Base-by-base conservation (phyloP, 30 jellyfish, hydroid and myxozoan species). In the Haliclystus octoradiatus region DNA sequence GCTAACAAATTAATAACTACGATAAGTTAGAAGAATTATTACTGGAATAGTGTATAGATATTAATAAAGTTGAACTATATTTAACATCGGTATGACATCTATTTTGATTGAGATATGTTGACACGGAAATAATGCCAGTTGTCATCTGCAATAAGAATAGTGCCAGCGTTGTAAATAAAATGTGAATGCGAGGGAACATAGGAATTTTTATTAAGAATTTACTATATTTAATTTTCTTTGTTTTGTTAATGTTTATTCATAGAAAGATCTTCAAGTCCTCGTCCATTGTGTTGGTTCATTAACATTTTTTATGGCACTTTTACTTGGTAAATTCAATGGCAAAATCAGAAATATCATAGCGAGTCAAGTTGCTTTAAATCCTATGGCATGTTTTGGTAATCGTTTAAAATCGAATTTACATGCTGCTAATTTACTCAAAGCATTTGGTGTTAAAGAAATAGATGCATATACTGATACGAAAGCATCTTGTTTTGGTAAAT, bases 281-380 rank as follows among this genome's bases (percentile, higher is more conserved):
- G 40, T 52, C 23, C 88, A 76, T 31, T 76, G 88, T 57, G 52
- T 76, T 28, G 68, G 72, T 2, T 65, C 88, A 2, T 65, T 76
- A 9, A 80, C 72, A 26, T 51, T 23, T 27, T 31, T 50, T 1
- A 74, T 68, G 2, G 28, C 74, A 0, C 49, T 76, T 26, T 57
- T 76, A 0, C 34, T 50, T 0, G 88, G 88, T 0, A 50, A 57
- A n/a, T 66, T 76, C n/a, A 68, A 65, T 28, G 88, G 88, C 24
- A 76, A 76, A 66, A 60, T 76, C 15, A 65, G 88, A 4, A 15
- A 72, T 51, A 52, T 66, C 25, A 28, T 66, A 13, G 34, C 80
- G 0, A 76, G 88, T 61, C 88, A 76, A 47, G 88, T 66, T 1
- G 4, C 53, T 4, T 66, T 80, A 19, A 65, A 70, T 2, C 80